phyloP scores from a whole-genome alignment of 1,140 invertebrate genomes.

The Harlomillsia oculata region DNA sequence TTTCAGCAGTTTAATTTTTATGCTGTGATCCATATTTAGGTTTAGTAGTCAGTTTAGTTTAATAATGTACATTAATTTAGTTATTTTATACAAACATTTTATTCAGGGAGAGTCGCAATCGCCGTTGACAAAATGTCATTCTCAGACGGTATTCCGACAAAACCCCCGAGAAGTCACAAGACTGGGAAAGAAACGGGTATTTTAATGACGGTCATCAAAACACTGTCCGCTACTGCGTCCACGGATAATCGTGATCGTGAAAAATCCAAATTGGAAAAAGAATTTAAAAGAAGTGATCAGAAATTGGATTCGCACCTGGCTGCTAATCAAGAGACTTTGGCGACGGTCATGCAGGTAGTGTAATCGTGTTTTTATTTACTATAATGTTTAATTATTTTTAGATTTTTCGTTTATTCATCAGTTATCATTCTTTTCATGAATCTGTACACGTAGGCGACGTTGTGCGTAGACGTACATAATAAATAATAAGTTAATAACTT shows the following conservation, averaged over 20 bases:
- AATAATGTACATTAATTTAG: too few relatives aligned
- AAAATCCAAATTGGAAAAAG: slow-evolving; percentile 83
- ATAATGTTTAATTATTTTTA: too few relatives aligned
- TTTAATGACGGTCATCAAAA: slow-evolving; percentile 84
- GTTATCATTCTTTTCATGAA: not conserved
- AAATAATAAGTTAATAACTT: not conserved
- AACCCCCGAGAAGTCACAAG: slow-evolving; percentile 27
- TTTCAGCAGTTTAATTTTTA: too few relatives aligned
- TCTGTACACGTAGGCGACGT: not conserved
- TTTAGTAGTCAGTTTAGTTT: too few relatives aligned
- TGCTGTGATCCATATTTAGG: too few relatives aligned
- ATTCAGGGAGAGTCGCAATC: too few relatives aligned
- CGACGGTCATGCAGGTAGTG: slow-evolving; percentile 67
- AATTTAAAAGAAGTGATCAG: slow-evolving; percentile 82
- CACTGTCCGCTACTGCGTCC: slow-evolving; percentile 81
- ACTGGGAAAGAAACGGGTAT: slow-evolving; percentile 47
- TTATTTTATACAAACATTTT: too few relatives aligned
- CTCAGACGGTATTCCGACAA: too few relatives aligned
- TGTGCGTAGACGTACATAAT: not conserved
- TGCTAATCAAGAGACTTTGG: slow-evolving; percentile 76
- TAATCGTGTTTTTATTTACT: not conserved
- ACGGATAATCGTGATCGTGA: slow-evolving; percentile 90
- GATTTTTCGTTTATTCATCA: not conserved
- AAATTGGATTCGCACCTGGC: slow-evolving; percentile 78
- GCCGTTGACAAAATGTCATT: too few relatives aligned